Evolutionary conservation across 2,888 invertebrate genomes (phyloP), one percentile per base, ranked within the genome.

Genomic region (Acholoe squamosa): DNA sequence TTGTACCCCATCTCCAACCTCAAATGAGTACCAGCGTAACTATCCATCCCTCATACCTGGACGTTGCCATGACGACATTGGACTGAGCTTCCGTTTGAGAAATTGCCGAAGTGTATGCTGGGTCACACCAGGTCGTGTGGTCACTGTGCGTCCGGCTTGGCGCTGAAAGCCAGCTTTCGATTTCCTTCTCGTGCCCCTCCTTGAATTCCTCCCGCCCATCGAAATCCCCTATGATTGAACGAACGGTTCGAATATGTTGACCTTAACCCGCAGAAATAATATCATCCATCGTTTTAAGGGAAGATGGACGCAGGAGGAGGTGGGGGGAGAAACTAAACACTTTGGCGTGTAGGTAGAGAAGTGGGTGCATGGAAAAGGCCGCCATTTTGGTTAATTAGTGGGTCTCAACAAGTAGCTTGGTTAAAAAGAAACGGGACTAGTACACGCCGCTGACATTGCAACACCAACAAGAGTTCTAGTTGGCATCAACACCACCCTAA

Each of bases 181-280:
- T n/a, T n/a, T 28, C 71, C 25, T 14, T 14, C 71, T 25, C 71
- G 16, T 7, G 31, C 28, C 25, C 28, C 12, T 71, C 71, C 71
- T 14, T 7, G 14, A 61, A 61, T n/a, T 19, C 61, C n/a, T 19
- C 61, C 22, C n/a, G 3, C 61, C 61, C n/a, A n/a, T 61, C 12
- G 61, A 61, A 61, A n/a, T 19, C 61, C 22, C n/a, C 71, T 28
- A 71, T 71, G 71, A 71, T 71, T n/a, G 71, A 71, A 71, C 3
- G 71, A n/a, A 71, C 25, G 31, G 71, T 71, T 71, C 71, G 71
- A 71, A 71, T 71, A 22, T 71, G 14, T 71, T 71, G 71, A 71
- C 71, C 71, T 61, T 1, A 61, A 61, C 71, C 71, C 71, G 61
- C 1, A 61, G 61, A 61, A 61, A 61, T 61, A 61, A 61, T 61